Evolutionary conservation across 2,797 vertebrate species (phyloP).

Genomic region (Manis crassicaudata): DNA sequence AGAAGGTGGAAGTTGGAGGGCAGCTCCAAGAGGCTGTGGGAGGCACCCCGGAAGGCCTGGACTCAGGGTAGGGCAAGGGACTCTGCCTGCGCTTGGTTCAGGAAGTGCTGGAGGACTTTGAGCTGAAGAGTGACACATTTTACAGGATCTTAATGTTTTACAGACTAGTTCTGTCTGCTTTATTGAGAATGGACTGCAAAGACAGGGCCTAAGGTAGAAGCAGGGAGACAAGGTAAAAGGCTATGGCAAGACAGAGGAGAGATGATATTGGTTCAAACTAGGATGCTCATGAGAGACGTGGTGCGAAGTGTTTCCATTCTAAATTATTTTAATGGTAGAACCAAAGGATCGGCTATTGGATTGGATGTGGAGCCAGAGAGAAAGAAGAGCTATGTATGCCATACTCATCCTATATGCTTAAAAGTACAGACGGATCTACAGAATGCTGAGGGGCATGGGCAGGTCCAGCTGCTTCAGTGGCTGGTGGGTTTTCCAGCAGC

Average conservation of each 20-base stretch:
- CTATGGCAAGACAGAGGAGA: background rate
- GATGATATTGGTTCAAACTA: background rate
- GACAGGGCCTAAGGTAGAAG: background rate
- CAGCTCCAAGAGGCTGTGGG: background rate
- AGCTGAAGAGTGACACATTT: background rate
- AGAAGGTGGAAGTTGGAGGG: background rate
- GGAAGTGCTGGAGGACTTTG: background rate
- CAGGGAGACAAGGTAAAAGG: background rate
- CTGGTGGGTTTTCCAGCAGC: background rate
- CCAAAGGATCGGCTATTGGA: background rate
- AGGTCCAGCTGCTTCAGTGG: no score
- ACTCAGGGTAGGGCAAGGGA: background rate
- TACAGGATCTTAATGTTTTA: no score
- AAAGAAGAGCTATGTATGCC: accelerated
- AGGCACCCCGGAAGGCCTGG: accelerated
- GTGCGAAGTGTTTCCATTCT: background rate
- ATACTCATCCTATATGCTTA: accelerated
- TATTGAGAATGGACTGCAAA: background rate
- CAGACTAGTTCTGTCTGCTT: background rate
- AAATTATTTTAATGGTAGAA: background rate
- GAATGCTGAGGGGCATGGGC: accelerated
- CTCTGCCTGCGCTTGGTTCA: no score
- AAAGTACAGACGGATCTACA: no score
- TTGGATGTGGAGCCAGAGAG: background rate
- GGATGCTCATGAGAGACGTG: background rate